Conservation (phyloP, 2,797 vertebrate genomes). For the Sebastolobus altivelis region DNA sequence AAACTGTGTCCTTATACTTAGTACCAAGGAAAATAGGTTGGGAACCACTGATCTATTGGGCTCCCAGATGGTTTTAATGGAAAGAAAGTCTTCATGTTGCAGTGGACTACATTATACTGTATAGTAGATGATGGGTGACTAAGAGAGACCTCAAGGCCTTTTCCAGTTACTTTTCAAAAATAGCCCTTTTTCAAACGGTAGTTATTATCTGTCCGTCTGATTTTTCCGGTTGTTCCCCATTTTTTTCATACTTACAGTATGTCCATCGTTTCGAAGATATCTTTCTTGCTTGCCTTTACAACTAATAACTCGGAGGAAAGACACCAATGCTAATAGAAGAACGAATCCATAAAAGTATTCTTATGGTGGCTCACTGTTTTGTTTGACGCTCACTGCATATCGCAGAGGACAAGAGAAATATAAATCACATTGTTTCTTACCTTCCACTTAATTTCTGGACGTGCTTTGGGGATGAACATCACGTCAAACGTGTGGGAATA, state of each 20-base stretch:
- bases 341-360: neutral
- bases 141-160: neutral
- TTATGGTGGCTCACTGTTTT: neutral
- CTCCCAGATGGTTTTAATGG: no score
- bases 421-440: constrained; percentile 73
- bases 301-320: neutral
- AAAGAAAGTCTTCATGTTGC: no score
- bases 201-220: neutral
- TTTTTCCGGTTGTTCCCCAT: neutral
- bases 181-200: neutral
- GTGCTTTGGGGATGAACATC: constrained; percentile 92
- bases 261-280: neutral
- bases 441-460: constrained; percentile 88
- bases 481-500: constrained; percentile 97
- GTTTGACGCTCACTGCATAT: neutral
- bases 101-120: neutral
- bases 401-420: neutral
- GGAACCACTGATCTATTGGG: no score
- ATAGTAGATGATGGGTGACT: neutral
- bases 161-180: neutral
- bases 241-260: neutral
- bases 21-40: neutral
- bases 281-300: neutral
- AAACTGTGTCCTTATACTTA: neutral
- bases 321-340: neutral